phyloP scores from a whole-genome alignment of 1,140 invertebrate species.

The Saccostrea glomerata region DNA sequence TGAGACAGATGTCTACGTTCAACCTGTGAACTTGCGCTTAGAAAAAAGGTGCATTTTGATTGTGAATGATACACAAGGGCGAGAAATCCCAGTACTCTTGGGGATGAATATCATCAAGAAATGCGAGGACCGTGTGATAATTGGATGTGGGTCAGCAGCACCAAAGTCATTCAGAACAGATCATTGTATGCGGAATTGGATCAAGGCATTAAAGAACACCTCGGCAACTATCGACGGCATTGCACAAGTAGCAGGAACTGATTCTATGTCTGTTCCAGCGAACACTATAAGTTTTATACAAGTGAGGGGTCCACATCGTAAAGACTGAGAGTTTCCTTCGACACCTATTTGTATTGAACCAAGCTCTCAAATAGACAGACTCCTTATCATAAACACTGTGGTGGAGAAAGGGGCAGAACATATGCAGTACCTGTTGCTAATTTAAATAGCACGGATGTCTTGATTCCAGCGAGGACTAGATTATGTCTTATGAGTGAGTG shows the following conservation, averaged over 20 bases:
- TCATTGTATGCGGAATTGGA: conserved; percentile 27
- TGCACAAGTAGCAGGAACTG: conserved; percentile 31
- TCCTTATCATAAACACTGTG: conserved; percentile 37
- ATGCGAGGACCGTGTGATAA: conserved; percentile 28
- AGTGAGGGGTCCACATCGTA: conserved; percentile 27
- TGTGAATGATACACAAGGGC: conserved; percentile 19
- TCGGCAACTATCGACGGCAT: conserved; percentile 12
- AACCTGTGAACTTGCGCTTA: conserved; percentile 9
- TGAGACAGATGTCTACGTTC: conserved; percentile 38
- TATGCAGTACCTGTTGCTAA: conserved; percentile 41
- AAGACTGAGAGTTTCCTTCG: neutral
- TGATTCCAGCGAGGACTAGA: conserved; percentile 31
- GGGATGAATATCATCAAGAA: conserved; percentile 37
- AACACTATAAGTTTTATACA: conserved; percentile 36
- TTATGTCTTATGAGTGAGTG: conserved; percentile 40
- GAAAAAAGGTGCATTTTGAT: conserved; percentile 18
- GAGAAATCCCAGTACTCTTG: neutral
- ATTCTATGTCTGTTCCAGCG: neutral
- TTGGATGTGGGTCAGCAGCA: neutral
- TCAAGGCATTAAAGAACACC: conserved; percentile 27
- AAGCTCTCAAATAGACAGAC: neutral
- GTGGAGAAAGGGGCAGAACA: neutral
- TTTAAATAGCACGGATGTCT: neutral
- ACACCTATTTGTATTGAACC: conserved; percentile 42
- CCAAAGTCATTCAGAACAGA: conserved; percentile 21